These are phyloP conservation scores for Artibeus jamaicensis DNA, from an alignment of 2,797 vertebrate species.

Conservation along the genomic window DNA sequence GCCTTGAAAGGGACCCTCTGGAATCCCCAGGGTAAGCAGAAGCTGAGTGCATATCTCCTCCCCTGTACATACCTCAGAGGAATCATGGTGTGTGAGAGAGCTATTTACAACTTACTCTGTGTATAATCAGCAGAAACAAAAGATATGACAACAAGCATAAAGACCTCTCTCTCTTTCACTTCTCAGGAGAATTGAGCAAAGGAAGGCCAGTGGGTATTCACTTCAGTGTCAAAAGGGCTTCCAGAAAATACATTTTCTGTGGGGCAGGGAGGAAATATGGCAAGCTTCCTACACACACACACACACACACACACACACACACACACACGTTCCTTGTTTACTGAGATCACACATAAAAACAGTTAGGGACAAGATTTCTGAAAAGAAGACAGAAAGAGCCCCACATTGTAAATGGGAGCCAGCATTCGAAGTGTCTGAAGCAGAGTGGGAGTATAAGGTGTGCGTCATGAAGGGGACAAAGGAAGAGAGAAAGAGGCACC, in stretches of 20 bases:
- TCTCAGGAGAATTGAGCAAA: slow-evolving; percentile 59
- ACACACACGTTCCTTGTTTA: slow-evolving; percentile 12
- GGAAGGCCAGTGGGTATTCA: slow-evolving; percentile 28
- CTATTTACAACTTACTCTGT: slow-evolving; percentile 83
- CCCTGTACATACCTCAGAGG: slow-evolving; percentile 77
- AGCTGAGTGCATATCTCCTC: slow-evolving; percentile 68
- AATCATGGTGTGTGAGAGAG: slow-evolving; percentile 77
- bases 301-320: not conserved
- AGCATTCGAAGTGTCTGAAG: not conserved
- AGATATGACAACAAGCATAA: slow-evolving; percentile 74
- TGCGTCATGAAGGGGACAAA: not conserved
- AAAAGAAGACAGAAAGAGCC: slow-evolving; percentile 54
- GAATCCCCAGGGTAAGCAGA: slow-evolving; percentile 71
- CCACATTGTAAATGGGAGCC: not conserved
- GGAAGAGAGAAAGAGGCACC: not conserved
- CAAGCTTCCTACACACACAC: slow-evolving; percentile 30
- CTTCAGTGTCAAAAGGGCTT: slow-evolving; percentile 62
- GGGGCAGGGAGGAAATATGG: slow-evolving; percentile 48
- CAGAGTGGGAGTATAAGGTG: not conserved
- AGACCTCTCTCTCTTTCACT: not conserved
- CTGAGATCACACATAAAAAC: slow-evolving; percentile 25
- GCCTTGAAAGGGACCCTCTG: slow-evolving; percentile 78
- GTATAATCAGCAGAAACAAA: slow-evolving; percentile 82
- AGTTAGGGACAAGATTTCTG: slow-evolving; percentile 31
- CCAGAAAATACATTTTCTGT: slow-evolving; percentile 62